phyloP scores from a whole-genome alignment of 2,888 invertebrate genomes.

The Podotricha telesiphe region DNA sequence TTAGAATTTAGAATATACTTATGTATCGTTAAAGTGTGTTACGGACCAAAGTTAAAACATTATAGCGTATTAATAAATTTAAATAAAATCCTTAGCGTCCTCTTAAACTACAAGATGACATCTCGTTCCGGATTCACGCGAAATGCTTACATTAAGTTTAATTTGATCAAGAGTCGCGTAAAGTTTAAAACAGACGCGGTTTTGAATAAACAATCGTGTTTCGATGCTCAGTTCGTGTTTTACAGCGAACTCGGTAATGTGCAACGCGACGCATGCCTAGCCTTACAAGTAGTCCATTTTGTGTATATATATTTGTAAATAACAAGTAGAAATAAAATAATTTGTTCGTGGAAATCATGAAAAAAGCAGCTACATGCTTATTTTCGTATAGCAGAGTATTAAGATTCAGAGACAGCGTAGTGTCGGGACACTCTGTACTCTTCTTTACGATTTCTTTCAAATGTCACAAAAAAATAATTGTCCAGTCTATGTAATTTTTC shows the following conservation, averaged over 20 bases:
- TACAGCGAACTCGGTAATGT: neutral
- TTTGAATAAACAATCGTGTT: slow-evolving; percentile 57
- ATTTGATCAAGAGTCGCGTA: slow-evolving; percentile 53
- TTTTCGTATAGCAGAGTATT: no score
- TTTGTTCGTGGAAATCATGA: no score
- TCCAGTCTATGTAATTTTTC: no score
- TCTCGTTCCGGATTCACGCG: slow-evolving; percentile 46
- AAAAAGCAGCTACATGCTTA: no score
- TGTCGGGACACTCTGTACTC: no score
- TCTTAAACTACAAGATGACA: slow-evolving; percentile 30
- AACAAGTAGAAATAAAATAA: no score
- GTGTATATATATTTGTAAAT: neutral
- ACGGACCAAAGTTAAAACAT: no score
- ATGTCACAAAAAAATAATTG: no score
- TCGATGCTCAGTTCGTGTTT: slow-evolving; percentile 21
- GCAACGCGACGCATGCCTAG: neutral
- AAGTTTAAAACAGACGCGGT: slow-evolving; percentile 51
- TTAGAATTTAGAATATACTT: no score
- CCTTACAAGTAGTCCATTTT: slow-evolving; percentile 11
- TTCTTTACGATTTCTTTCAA: no score
- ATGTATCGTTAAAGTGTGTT: no score
- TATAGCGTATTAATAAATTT: neutral
- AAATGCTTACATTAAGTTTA: slow-evolving; percentile 47
- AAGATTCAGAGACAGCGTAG: no score
- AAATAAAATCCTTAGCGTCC: neutral